A percentile compares a stretch with the other conserved stretches of the same genome.
phyloP scores from a whole-genome alignment of 2,888 invertebrate genomes.

The Ectobius pallidus region DNA sequence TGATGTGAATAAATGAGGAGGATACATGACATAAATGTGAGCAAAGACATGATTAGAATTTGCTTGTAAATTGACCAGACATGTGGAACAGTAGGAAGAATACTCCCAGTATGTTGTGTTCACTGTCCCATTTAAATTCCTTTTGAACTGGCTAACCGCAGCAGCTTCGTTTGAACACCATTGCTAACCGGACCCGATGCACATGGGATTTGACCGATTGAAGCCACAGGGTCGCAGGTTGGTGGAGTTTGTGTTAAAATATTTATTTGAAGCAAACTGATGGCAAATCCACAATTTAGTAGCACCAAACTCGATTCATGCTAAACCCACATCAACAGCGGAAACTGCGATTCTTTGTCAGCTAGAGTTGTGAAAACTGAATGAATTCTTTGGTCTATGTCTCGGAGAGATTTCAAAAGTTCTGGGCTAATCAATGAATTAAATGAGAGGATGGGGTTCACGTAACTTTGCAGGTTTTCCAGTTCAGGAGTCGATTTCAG shows the following conservation, averaged over 20 bases:
- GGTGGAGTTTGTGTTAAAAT: slow-evolving; percentile 4
- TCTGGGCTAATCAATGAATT: too few relatives aligned
- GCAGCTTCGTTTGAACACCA: slow-evolving; percentile 22
- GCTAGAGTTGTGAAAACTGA: too few relatives aligned
- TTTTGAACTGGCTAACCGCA: slow-evolving; percentile 21
- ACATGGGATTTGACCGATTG: slow-evolving; percentile 5
- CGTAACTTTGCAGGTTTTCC: too few relatives aligned
- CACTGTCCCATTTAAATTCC: slow-evolving; percentile 11
- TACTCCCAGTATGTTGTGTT: neutral
- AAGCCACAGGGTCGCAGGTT: slow-evolving; percentile 12
- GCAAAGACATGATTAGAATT: too few relatives aligned
- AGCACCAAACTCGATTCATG: slow-evolving; percentile 1
- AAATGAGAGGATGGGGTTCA: too few relatives aligned
- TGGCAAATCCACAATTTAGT: slow-evolving; percentile 18
- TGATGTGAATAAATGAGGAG: too few relatives aligned
- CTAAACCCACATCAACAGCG: neutral
- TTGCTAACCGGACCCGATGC: neutral
- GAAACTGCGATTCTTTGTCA: too few relatives aligned
- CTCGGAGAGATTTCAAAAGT: too few relatives aligned
- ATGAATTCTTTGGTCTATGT: too few relatives aligned
- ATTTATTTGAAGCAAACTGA: slow-evolving; percentile 18
- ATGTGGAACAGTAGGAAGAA: neutral
- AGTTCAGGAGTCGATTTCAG: too few relatives aligned
- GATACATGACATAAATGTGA: too few relatives aligned
- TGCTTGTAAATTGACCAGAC: too few relatives aligned